Conservation (phyloP, 2,888 invertebrate species). For the Ethmia dodecea region DNA sequence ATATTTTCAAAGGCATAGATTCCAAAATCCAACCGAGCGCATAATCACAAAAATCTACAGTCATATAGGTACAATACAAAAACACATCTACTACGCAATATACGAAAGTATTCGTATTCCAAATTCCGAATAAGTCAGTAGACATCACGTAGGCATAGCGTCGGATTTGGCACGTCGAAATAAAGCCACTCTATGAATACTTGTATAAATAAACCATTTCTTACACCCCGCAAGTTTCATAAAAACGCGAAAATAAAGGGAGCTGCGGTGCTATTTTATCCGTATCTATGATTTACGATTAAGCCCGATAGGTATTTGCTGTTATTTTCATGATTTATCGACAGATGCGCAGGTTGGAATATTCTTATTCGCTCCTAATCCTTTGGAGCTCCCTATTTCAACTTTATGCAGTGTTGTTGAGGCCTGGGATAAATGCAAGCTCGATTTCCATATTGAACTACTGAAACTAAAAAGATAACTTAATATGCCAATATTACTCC, state of each 20-base stretch:
- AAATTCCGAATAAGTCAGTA: constrained; percentile 3
- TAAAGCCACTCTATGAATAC: constrained; percentile 53
- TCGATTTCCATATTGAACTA: too few species aligned
- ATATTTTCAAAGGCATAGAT: not conserved
- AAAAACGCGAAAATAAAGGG: constrained; percentile 60
- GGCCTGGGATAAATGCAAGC: too few species aligned
- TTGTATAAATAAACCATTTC: constrained; percentile 68
- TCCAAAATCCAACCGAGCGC: not conserved
- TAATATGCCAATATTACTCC: too few species aligned
- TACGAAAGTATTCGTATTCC: too few species aligned
- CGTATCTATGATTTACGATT: constrained; percentile 56
- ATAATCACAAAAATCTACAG: too few species aligned
- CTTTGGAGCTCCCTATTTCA: not conserved
- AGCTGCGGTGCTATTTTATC: constrained; percentile 48
- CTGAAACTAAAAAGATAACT: too few species aligned
- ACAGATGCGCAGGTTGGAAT: constrained; percentile 20
- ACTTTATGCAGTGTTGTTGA: too few species aligned
- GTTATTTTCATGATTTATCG: constrained; percentile 43
- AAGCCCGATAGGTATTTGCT: constrained; percentile 45
- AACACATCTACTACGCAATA: too few species aligned
- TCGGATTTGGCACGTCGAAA: constrained; percentile 22
- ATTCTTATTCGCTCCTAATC: constrained; percentile 1
- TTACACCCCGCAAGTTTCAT: constrained; percentile 48
- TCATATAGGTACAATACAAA: too few species aligned
- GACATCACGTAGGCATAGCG: constrained; percentile 11